phyloP scores from a whole-genome alignment of 2,888 invertebrate genomes.

The Craniophora ligustri region DNA sequence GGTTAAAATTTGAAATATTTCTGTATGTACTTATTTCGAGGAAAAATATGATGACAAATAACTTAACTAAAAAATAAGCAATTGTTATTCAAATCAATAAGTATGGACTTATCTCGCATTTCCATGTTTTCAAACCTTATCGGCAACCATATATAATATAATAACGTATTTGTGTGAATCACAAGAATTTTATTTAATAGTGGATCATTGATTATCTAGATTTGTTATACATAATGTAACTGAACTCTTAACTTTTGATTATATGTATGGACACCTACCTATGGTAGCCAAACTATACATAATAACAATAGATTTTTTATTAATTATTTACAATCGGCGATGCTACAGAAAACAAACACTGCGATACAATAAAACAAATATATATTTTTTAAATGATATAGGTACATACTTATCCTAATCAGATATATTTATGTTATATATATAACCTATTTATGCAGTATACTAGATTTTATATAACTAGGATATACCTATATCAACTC shows the following conservation, averaged over 20 bases:
- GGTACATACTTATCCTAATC: conserved; percentile 35
- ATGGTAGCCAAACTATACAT: too few relatives aligned
- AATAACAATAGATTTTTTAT: too few relatives aligned
- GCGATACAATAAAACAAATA: conserved; percentile 7
- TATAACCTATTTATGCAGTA: conserved; percentile 14
- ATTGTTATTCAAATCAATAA: conserved; percentile 49
- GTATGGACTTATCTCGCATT: conserved; percentile 51
- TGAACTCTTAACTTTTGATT: not conserved
- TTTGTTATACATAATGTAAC: not conserved
- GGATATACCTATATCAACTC: conserved; percentile 24
- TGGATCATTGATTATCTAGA: not conserved
- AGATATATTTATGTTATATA: conserved; percentile 42
- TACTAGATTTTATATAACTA: conserved; percentile 34
- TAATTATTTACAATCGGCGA: too few relatives aligned
- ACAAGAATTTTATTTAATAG: conserved; percentile 2
- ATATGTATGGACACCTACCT: too few relatives aligned
- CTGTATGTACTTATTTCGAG: conserved; percentile 8
- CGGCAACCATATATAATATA: conserved; percentile 29
- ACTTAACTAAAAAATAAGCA: conserved; percentile 43
- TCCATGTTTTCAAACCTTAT: conserved; percentile 47
- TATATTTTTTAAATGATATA: too few relatives aligned
- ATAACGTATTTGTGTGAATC: conserved; percentile 22
- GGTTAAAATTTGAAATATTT: conserved; percentile 11
- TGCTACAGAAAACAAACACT: conserved; percentile 22
- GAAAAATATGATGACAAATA: conserved; percentile 28